Conservation (phyloP, 2,797 vertebrate species). For the Aldrovandia affinis region DNA sequence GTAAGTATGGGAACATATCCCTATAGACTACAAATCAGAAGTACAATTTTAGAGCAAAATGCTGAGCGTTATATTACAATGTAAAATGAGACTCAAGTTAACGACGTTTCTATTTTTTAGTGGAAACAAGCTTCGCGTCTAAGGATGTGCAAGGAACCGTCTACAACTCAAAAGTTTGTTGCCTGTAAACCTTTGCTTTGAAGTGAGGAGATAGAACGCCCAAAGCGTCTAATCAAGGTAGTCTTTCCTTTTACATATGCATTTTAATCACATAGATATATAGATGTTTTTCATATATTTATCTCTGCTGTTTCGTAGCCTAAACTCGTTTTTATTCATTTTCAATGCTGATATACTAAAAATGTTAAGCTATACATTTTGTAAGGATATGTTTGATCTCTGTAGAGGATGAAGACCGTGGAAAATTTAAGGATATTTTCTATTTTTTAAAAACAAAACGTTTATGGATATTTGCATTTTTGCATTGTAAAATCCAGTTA, state of each 20-base stretch:
- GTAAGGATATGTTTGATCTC: background rate
- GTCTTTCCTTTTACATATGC: conserved; percentile 50
- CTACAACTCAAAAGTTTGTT: conserved; percentile 58
- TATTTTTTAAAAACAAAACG: background rate
- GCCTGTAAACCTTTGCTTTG: conserved; percentile 61
- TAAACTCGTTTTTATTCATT: background rate
- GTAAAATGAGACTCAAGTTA: conserved; percentile 50
- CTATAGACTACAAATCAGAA: background rate
- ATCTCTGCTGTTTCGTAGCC: conserved; percentile 13
- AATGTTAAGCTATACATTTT: background rate
- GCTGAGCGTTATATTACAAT: conserved; percentile 59
- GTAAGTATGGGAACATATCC: conserved; percentile 42
- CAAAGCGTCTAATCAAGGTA: conserved; percentile 66
- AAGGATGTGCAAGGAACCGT: conserved; percentile 37
- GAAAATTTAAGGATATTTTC: background rate
- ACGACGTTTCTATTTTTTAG: conserved; percentile 59
- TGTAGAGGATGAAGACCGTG: background rate
- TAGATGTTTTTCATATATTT: conserved; percentile 9
- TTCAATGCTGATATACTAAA: background rate
- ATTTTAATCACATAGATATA: conserved; percentile 34
- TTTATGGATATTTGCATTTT: background rate
- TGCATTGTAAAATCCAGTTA: background rate
- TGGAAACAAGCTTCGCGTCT: conserved; percentile 48
- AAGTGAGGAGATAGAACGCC: conserved; percentile 57
- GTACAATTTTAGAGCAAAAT: background rate